phyloP scores from a whole-genome alignment of 23 tunicate genomes.

The Botrylloides violaceus region DNA sequence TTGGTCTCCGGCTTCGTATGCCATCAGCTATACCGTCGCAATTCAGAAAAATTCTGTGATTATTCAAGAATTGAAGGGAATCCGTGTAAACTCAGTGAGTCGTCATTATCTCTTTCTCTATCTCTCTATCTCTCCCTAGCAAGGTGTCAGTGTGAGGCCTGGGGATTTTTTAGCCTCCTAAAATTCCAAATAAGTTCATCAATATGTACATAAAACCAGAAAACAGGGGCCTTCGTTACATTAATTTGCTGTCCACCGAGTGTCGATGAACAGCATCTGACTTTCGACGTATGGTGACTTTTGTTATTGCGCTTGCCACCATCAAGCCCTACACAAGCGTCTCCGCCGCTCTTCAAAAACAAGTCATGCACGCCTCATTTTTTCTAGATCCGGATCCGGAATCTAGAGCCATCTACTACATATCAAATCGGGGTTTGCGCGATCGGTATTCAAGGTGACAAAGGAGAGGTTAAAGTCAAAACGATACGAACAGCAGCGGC shows the following conservation, averaged over 20 bases:
- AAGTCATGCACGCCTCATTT: too few species aligned
- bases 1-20: slow-evolving; percentile 61
- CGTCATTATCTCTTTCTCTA: too few species aligned
- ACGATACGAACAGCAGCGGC: not conserved
- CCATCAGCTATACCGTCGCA: slow-evolving; percentile 45
- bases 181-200: not conserved
- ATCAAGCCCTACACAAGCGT: too few species aligned
- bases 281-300: too few species aligned
- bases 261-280: too few species aligned
- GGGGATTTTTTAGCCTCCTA: not conserved
- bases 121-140: too few species aligned
- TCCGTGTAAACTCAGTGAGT: slow-evolving; percentile 23
- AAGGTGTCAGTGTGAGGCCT: not conserved
- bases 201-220: not conserved
- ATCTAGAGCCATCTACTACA: slow-evolving; percentile 7
- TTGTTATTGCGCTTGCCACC: too few species aligned
- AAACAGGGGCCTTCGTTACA: not conserved
- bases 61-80: not conserved
- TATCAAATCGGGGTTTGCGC: slow-evolving; percentile 12
- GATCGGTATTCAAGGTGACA: slow-evolving; percentile 4
- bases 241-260: not conserved
- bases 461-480: slow-evolving; percentile 2
- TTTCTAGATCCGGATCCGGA: slow-evolving; percentile 14
- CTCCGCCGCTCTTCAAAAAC: too few species aligned
- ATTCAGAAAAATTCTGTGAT: not conserved